A percentile compares a stretch with the other conserved stretches of the same genome.
phyloP scores from a whole-genome alignment of 2,113 vertebrate genomes.

The Neopipo cinnamomea region DNA sequence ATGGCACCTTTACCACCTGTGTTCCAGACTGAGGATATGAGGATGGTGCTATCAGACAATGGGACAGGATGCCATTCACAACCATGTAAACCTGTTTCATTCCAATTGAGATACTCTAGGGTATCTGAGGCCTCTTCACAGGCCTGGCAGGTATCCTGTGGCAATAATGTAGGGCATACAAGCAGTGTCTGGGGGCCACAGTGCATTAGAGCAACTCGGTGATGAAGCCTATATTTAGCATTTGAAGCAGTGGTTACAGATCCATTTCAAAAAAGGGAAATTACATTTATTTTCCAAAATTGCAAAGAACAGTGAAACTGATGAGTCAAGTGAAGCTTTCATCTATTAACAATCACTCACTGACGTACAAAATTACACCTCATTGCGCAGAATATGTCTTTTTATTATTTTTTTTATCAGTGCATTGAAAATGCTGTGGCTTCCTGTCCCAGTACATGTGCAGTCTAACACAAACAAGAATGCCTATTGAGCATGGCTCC shows the following conservation, averaged over 20 bases:
- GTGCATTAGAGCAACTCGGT: background rate
- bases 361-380: background rate
- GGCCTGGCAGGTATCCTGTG: background rate
- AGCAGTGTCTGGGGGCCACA: background rate
- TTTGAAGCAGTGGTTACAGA: background rate
- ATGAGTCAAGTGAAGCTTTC: background rate
- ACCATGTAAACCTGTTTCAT: background rate
- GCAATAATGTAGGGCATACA: background rate
- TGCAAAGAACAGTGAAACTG: background rate
- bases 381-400: background rate
- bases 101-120: rapidly evolving
- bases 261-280: background rate
- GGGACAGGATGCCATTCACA: background rate
- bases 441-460: slow-evolving; percentile 16
- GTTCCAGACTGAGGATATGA: background rate
- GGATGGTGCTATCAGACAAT: background rate
- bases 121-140: background rate
- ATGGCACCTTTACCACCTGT: background rate
- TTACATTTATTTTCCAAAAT: background rate
- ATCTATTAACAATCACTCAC: background rate
- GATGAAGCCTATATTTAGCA: background rate
- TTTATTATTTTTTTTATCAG: slow-evolving; percentile 11
- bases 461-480: slow-evolving; percentile 12
- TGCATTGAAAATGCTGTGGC: background rate
- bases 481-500: background rate